Conservation (phyloP, 1,140 invertebrate species). For the Aricia agestis region DNA sequence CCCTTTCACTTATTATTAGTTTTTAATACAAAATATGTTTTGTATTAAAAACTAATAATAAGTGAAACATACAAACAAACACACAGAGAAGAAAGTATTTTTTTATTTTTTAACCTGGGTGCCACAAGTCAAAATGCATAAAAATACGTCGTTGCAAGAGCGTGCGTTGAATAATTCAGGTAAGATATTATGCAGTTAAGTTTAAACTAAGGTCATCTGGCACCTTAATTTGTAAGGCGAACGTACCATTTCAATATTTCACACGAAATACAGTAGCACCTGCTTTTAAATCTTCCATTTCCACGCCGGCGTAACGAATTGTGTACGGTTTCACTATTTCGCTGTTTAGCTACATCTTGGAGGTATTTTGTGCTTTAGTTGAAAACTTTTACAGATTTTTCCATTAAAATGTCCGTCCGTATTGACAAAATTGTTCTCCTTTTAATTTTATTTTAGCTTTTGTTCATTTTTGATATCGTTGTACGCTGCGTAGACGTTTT, state of each 20-base stretch:
- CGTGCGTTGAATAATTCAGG: constrained; percentile 18
- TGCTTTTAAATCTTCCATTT: constrained; percentile 50
- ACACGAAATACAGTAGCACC: constrained; percentile 57
- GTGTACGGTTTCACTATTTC: constrained; percentile 36
- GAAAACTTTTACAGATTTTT: constrained; percentile 28
- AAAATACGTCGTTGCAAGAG: not conserved
- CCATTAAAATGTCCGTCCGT: constrained; percentile 10
- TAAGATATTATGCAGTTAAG: constrained; percentile 29
- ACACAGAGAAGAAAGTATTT: too few relatives aligned
- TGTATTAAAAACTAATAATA: too few relatives aligned
- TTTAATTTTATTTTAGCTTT: constrained; percentile 13
- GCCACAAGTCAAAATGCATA: not conserved
- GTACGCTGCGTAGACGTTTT: too few relatives aligned
- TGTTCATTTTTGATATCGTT: not conserved
- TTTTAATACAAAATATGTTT: too few relatives aligned
- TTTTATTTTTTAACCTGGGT: too few relatives aligned
- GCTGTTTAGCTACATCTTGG: constrained; percentile 24
- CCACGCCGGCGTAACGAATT: constrained; percentile 34
- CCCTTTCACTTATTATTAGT: too few relatives aligned
- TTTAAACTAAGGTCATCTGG: constrained; percentile 45
- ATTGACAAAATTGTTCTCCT: not conserved
- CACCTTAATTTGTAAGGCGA: constrained; percentile 51
- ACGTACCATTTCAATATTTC: constrained; percentile 57
- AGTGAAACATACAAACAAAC: too few relatives aligned
- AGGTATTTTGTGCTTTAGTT: constrained; percentile 26